Base-by-base conservation (phyloP, 2,797 vertebrate genomes). In the Brotula barbata region DNA sequence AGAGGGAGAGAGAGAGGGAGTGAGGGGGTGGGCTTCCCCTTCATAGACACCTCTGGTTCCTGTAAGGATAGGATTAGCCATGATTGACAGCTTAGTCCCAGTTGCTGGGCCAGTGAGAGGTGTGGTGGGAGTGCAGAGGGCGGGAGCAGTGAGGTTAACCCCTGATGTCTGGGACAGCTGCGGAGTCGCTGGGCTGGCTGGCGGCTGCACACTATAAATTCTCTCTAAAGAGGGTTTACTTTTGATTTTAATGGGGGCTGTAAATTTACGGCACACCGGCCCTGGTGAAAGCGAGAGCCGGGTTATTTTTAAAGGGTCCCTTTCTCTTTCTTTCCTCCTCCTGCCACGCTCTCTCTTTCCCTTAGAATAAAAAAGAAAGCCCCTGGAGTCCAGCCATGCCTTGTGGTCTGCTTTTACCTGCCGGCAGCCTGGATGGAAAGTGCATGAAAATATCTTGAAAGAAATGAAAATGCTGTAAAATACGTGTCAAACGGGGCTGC, bases 151-250 rank as follows among this genome's bases (percentile, higher is more conserved):
- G 36, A 68, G 63, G 78, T 88, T 85, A 87, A 88, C 84, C 83
- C 77, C 74, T 81, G 42, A 57, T 83, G 83, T 86, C 58, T 63
- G 58, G 74, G 79, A 83, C 90, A 89, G 88, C 87, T 91, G 86
- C 76, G 64, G 73, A 86, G 82, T 73, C 70, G 55, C 57, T 58
- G 70, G 70, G 67, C 81, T 76, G 61, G 81, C 68, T 82, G 80
- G 81, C 60, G 75, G 80, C 86, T 85, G 82, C 81, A 83, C 61
- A 16, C 81, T 78, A 86, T 92, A 90, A 91, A 91, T 92, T 80
- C 78, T 85, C 82, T 80, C 79, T 88, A 87, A 91, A 89, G 87
- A 85, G 87, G 86, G 86, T 90, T 91, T 86, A 88, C 84, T 86
- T 88, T 89, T 86, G 83, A 86, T 89, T 91, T 92, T 90, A 91